phyloP scores from a whole-genome alignment of 2,888 invertebrate species.

The Alviniconcha strummeri region DNA sequence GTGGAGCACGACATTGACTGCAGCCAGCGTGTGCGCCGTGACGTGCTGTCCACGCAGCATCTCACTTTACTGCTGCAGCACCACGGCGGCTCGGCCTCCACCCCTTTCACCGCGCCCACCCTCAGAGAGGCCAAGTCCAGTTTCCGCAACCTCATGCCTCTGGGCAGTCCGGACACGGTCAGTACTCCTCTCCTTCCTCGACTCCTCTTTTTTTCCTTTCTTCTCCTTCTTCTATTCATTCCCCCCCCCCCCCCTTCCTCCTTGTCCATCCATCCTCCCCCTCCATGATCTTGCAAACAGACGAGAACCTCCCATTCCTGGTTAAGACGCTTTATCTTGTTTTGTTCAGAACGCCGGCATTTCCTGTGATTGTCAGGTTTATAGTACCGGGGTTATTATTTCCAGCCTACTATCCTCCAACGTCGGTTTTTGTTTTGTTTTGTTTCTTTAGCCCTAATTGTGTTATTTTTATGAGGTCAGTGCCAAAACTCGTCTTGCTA shows the following conservation, averaged over 20 bases:
- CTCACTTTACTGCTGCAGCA: conserved; percentile 21
- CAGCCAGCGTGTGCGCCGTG: background rate
- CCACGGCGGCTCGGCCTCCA: conserved; percentile 10
- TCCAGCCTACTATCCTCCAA: background rate
- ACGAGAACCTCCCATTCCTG: no score
- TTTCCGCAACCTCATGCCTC: conserved; percentile 24
- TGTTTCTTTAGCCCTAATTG: background rate
- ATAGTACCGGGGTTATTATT: no score
- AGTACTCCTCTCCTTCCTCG: background rate
- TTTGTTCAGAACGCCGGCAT: no score
- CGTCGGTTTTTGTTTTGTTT: background rate
- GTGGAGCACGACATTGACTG: conserved; percentile 15
- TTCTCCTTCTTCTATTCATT: background rate
- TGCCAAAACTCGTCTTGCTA: no score
- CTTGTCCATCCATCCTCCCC: background rate
- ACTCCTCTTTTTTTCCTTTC: background rate
- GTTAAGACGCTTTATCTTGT: no score
- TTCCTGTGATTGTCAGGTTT: no score
- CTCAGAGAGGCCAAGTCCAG: background rate
- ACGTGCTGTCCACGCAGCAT: conserved; percentile 5
- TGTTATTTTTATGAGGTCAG: no score
- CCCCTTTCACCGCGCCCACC: conserved; percentile 27
- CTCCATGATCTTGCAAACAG: no score
- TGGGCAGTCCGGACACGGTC: conserved; percentile 2
- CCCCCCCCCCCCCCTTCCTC: background rate